phyloP scores from a whole-genome alignment of 64 coral and sea anemone species.

The Stichodactyla helianthus region DNA sequence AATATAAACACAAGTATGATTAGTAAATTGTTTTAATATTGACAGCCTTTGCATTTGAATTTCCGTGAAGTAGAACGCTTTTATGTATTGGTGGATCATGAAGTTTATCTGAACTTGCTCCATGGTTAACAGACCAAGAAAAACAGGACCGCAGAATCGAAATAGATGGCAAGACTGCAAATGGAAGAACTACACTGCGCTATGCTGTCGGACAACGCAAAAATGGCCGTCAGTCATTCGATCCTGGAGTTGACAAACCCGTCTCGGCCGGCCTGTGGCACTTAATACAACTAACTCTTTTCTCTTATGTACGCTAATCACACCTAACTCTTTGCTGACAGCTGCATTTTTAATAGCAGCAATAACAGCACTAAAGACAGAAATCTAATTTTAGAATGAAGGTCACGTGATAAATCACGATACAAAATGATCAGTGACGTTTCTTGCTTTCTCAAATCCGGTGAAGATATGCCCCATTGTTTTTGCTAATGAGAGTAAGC shows the following conservation, averaged over 20 bases:
- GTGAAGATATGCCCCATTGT: not conserved
- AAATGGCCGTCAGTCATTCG: not conserved
- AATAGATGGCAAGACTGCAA: not conserved
- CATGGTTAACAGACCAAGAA: not conserved
- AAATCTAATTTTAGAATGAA: not conserved
- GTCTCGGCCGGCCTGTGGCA: not conserved
- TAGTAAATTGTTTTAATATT: not conserved
- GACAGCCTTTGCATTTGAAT: not conserved
- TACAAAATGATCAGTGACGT: not conserved
- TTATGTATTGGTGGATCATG: not conserved
- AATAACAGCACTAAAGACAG: not conserved
- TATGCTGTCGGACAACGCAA: not conserved
- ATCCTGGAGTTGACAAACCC: not conserved
- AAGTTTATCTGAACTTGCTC: not conserved
- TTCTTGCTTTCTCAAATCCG: not conserved
- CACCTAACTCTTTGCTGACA: slow-evolving; percentile 24
- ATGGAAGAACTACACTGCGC: not conserved
- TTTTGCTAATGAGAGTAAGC: slow-evolving; percentile 4
- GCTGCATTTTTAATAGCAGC: slow-evolving; percentile 1
- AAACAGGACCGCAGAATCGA: not conserved
- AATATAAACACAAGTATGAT: not conserved
- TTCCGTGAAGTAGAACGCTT: not conserved
- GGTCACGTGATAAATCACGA: not conserved
- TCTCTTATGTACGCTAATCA: slow-evolving; percentile 34
- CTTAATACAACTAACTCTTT: slow-evolving; percentile 22